Evolutionary conservation across 37 sponge, comb jelly and placozoan genomes (phyloP).

Genomic region (Hormiphora californensis): DNA sequence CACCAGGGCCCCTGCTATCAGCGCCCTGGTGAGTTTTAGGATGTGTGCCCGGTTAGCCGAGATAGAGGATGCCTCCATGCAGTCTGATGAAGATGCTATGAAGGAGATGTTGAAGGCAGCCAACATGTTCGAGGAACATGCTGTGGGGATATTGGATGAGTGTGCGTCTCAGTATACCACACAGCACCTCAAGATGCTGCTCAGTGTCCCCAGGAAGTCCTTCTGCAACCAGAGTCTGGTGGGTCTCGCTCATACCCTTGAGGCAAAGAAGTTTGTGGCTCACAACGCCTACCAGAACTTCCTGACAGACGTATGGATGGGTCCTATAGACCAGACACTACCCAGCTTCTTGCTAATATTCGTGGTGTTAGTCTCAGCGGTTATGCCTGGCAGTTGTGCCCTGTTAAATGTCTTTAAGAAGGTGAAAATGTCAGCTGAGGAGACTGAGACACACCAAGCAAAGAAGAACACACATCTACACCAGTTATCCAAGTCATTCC

Average conservation of each 20-base stretch:
- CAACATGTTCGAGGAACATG: not conserved
- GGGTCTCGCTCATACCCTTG: not conserved
- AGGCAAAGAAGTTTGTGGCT: not conserved
- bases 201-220: not conserved
- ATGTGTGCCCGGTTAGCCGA: not conserved
- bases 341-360: not conserved
- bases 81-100: not conserved
- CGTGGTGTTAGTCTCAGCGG: too few species aligned
- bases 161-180: not conserved
- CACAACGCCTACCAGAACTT: not conserved
- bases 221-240: not conserved
- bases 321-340: not conserved
- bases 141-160: slow-evolving; percentile 4
- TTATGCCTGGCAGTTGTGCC: not conserved
- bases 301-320: slow-evolving; percentile 28
- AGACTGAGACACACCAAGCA: not conserved
- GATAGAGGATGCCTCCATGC: not conserved
- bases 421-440: not conserved
- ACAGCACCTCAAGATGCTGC: not conserved
- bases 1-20: not conserved
- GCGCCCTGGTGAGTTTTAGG: not conserved
- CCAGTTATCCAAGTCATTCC: too few species aligned
- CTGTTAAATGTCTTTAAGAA: not conserved
- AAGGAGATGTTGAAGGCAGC: not conserved
- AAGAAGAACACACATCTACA: not conserved